phyloP scores from a whole-genome alignment of 1,140 invertebrate genomes.

The Sinonovacula constricta region DNA sequence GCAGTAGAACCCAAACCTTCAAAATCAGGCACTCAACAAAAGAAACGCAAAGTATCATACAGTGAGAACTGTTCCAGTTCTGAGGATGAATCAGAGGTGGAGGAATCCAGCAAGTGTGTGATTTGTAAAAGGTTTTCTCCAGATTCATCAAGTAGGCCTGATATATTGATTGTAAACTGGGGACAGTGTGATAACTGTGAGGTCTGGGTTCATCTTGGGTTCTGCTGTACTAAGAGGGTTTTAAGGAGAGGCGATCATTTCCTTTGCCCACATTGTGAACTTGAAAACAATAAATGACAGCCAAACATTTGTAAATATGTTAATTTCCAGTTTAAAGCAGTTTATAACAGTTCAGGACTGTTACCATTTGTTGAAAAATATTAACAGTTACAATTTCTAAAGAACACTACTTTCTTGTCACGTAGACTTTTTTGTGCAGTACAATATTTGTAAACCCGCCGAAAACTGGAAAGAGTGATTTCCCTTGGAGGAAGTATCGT shows the following conservation, averaged over 20 bases:
- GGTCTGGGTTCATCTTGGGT: slow-evolving; percentile 14
- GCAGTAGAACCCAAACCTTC: not conserved
- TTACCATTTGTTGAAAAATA: not conserved
- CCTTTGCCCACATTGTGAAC: slow-evolving; percentile 24
- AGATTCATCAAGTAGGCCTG: not conserved
- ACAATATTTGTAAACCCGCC: not conserved
- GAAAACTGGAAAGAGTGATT: not conserved
- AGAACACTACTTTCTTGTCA: not conserved
- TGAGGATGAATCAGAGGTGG: slow-evolving; percentile 15
- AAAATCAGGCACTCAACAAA: not conserved
- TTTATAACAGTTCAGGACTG: slow-evolving; percentile 1
- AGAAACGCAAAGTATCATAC: slow-evolving; percentile 1
- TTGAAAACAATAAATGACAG: slow-evolving; percentile 1
- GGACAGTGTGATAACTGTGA: slow-evolving; percentile 15
- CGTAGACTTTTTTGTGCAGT: not conserved
- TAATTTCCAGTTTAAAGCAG: not conserved
- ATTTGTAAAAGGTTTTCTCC: slow-evolving; percentile 4
- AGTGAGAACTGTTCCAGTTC: not conserved
- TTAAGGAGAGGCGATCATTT: slow-evolving; percentile 10
- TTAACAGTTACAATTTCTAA: not conserved
- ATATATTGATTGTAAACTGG: slow-evolving; percentile 11
- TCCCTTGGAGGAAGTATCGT: not conserved
- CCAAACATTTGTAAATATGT: not conserved
- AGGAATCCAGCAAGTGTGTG: slow-evolving; percentile 7
- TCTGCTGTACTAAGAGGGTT: slow-evolving; percentile 3